phyloP scores from a whole-genome alignment of 2,797 vertebrate genomes.

The Denticeps clupeoides region DNA sequence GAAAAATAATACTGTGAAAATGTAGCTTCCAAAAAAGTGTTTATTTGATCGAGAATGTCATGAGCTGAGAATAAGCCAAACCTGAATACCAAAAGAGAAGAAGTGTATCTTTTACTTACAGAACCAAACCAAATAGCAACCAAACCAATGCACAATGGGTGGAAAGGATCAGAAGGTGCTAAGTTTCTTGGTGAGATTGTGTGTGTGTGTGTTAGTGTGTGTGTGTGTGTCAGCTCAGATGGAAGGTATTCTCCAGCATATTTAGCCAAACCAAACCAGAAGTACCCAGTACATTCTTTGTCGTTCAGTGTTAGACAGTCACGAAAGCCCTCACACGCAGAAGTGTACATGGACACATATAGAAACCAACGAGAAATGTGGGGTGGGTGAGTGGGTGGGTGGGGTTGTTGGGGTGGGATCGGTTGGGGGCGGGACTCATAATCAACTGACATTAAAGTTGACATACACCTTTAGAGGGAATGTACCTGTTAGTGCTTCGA shows the following conservation, averaged over 20 bases:
- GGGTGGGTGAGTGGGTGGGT: conserved; percentile 5
- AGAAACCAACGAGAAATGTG: conserved; percentile 27
- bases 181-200: conserved; percentile 9
- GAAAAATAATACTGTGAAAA: conserved; percentile 59
- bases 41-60: conserved; percentile 43
- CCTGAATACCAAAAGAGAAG: conserved; percentile 54
- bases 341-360: conserved; percentile 6
- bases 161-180: conserved; percentile 29
- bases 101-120: conserved; percentile 35
- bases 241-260: conserved; percentile 33
- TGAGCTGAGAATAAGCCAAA: conserved; percentile 48
- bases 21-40: conserved; percentile 51
- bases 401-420: background rate
- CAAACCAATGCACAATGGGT: conserved; percentile 55
- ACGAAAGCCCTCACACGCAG: conserved; percentile 12
- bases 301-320: conserved; percentile 6
- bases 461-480: conserved; percentile 53
- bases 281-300: conserved; percentile 17
- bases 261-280: conserved; percentile 45
- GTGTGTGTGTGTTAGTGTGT: conserved; percentile 1
- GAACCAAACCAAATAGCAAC: conserved; percentile 38
- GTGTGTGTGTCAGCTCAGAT: background rate
- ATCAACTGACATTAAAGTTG: conserved; percentile 29
- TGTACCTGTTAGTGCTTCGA: conserved; percentile 60
- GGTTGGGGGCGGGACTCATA: conserved; percentile 15